Conservation (phyloP, 2,797 vertebrate species). For the Brotula barbata region DNA sequence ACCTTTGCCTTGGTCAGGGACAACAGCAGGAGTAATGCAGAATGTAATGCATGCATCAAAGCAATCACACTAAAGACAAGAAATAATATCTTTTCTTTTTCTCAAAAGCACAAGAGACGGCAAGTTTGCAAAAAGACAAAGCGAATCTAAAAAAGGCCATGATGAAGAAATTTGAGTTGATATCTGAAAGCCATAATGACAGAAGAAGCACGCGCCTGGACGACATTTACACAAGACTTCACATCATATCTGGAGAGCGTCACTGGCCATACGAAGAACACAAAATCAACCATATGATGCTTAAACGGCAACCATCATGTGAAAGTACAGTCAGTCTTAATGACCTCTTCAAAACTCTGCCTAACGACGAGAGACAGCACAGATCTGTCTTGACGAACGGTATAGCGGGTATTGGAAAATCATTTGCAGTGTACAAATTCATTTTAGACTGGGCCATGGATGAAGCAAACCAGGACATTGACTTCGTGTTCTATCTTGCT, state of each 20-base stretch:
- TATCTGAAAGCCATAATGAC: slow-evolving; percentile 26
- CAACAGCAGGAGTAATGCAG: no score
- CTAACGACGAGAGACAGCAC: background rate
- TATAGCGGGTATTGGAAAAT: slow-evolving; percentile 65
- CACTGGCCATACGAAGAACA: slow-evolving; percentile 23
- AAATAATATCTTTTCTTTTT: no score
- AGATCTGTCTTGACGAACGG: slow-evolving; percentile 56
- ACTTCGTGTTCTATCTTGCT: slow-evolving; percentile 50
- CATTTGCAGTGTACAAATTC: slow-evolving; percentile 62
- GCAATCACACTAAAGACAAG: no score
- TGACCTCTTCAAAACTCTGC: slow-evolving; percentile 22
- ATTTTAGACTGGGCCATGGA: slow-evolving; percentile 59
- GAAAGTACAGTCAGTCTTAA: background rate
- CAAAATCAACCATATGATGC: slow-evolving; percentile 2
- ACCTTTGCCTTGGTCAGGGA: no score
- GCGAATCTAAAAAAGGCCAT: slow-evolving; percentile 4
- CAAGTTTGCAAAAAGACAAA: background rate
- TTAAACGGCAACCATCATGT: accelerated
- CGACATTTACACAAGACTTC: slow-evolving; percentile 36
- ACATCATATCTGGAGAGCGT: slow-evolving; percentile 13
- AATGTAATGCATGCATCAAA: no score
- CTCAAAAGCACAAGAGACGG: no score
- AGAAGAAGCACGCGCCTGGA: slow-evolving; percentile 5
- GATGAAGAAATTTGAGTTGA: background rate
- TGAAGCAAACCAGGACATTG: slow-evolving; percentile 21